phyloP scores from a whole-genome alignment of 1,140 invertebrate genomes.

The Spodoptera litura region DNA sequence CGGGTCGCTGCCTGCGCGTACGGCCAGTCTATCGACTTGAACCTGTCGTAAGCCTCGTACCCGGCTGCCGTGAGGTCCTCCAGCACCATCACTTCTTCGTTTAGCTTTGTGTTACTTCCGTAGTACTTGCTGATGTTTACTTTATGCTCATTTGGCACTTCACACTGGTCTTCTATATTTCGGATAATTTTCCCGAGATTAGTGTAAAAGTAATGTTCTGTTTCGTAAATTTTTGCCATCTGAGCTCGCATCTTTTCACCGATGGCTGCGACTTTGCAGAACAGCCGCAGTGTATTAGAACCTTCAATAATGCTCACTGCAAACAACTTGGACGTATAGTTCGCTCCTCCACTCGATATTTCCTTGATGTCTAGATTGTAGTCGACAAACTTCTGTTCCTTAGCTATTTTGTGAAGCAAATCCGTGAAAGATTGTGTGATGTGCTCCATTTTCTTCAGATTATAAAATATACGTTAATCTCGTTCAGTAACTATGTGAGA shows the following conservation, averaged over 20 bases:
- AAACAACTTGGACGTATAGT: slow-evolving; percentile 62
- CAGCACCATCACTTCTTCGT: slow-evolving; percentile 51
- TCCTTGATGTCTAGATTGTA: slow-evolving; percentile 16
- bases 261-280: slow-evolving; percentile 66
- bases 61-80: slow-evolving; percentile 50
- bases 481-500: too few species aligned
- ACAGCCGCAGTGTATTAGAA: slow-evolving; percentile 60
- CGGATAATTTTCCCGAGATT: slow-evolving; percentile 60
- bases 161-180: slow-evolving; percentile 58
- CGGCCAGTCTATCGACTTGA: slow-evolving; percentile 49
- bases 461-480: too few species aligned
- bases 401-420: slow-evolving; percentile 4
- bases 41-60: slow-evolving; percentile 42
- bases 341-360: slow-evolving; percentile 57
- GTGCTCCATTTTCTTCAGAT: background rate
- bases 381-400: slow-evolving; percentile 3
- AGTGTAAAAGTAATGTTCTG: slow-evolving; percentile 65
- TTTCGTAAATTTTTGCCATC: slow-evolving; percentile 55
- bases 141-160: slow-evolving; percentile 56
- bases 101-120: slow-evolving; percentile 14
- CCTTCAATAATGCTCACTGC: slow-evolving; percentile 52
- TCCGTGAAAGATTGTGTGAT: background rate
- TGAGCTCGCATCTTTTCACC: slow-evolving; percentile 59
- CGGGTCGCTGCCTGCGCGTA: slow-evolving; percentile 48
- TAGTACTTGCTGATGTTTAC: slow-evolving; percentile 51